A percentile compares a stretch with the other conserved stretches of the same genome.
Evolutionary conservation across 2,113 vertebrate genomes (phyloP).

Genomic region (Syngnathoides biaculeatus): DNA sequence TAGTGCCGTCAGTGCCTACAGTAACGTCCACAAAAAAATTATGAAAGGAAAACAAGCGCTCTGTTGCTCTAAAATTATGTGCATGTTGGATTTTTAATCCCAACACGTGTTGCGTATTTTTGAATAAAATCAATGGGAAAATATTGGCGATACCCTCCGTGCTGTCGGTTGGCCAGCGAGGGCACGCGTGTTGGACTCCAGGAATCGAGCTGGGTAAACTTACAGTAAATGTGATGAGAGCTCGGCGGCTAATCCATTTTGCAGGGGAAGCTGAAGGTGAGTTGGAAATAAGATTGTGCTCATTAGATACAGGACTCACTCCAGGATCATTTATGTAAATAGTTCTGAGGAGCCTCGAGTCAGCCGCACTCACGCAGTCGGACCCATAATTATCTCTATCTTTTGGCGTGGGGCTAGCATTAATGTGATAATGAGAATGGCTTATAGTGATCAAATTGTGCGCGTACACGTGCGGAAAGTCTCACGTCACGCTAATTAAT

Average conservation of each 20-base stretch:
- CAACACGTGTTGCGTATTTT: too few species aligned
- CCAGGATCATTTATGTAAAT: background rate
- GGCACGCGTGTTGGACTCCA: too few species aligned
- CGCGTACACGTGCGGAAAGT: slow-evolving; percentile 34
- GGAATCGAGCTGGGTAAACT: background rate
- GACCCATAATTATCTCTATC: slow-evolving; percentile 3
- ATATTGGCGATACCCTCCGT: too few species aligned
- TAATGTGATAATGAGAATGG: slow-evolving; percentile 4
- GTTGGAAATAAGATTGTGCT: background rate
- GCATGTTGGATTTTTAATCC: too few species aligned
- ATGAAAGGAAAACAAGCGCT: too few species aligned
- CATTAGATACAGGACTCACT: slow-evolving; percentile 6
- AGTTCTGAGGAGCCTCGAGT: slow-evolving; percentile 2
- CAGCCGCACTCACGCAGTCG: background rate
- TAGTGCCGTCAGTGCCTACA: too few species aligned
- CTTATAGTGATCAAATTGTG: background rate
- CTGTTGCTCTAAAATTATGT: too few species aligned
- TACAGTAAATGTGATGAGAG: background rate
- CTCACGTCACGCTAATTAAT: slow-evolving; percentile 66
- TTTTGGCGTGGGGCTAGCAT: background rate
- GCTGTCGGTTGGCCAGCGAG: too few species aligned
- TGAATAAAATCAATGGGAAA: too few species aligned
- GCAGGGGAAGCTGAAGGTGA: background rate
- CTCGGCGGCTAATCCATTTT: background rate
- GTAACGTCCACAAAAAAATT: too few species aligned